A percentile compares a stretch with the other conserved stretches of the same genome.
Evolutionary conservation across 2,888 invertebrate genomes (phyloP).

Genomic region (Masnerella sp.): DNA sequence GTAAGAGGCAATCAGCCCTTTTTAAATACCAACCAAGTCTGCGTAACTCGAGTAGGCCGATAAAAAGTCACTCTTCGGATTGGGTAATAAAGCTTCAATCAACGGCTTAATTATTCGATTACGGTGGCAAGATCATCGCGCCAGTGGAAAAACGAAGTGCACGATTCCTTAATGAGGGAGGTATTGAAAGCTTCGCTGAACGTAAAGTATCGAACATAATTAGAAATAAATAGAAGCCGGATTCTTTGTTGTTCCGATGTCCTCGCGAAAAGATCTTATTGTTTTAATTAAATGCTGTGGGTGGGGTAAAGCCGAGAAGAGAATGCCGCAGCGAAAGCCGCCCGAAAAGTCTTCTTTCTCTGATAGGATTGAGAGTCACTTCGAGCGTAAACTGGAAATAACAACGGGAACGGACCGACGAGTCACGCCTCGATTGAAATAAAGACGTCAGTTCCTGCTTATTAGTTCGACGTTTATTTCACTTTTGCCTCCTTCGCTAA

Average conservation of each 20-base stretch:
- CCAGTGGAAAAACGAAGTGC: slow-evolving; percentile 32
- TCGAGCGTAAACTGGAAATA: slow-evolving; percentile 76
- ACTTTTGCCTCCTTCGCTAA: slow-evolving; percentile 64
- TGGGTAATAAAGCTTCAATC: slow-evolving; percentile 78
- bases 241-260: slow-evolving; percentile 64
- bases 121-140: slow-evolving; percentile 62
- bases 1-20: slow-evolving; percentile 71
- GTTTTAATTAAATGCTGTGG: slow-evolving; percentile 74
- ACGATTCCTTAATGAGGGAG: slow-evolving; percentile 1
- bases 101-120: slow-evolving; percentile 78
- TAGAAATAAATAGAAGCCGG: slow-evolving; percentile 76
- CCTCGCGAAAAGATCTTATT: slow-evolving; percentile 70
- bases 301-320: slow-evolving; percentile 59
- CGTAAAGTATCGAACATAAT: slow-evolving; percentile 75
- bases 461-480: slow-evolving; percentile 71
- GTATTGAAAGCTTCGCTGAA: no score
- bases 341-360: slow-evolving; percentile 67
- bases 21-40: slow-evolving; percentile 64
- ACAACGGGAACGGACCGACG: slow-evolving; percentile 73
- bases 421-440: slow-evolving; percentile 74
- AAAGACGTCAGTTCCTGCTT: slow-evolving; percentile 72
- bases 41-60: slow-evolving; percentile 69
- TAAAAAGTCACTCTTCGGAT: slow-evolving; percentile 77
- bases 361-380: slow-evolving; percentile 75
- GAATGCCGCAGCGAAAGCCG: slow-evolving; percentile 66